Evolutionary conservation across 2,113 vertebrate species (phyloP).

Genomic region (Zapornia atra): DNA sequence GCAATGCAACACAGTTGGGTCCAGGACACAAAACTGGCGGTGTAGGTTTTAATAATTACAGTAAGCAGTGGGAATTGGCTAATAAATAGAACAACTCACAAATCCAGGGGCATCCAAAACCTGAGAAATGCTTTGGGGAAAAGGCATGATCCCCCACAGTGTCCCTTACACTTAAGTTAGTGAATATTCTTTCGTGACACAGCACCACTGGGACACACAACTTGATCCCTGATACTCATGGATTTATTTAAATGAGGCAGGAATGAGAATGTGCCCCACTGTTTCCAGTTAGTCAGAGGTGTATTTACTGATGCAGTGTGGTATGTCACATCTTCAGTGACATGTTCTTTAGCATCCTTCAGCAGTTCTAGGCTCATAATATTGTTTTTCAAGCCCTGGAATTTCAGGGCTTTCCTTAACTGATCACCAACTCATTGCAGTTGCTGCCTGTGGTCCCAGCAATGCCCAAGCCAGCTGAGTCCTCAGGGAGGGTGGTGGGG

Average conservation of each 20-base stretch:
- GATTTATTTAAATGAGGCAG: conserved; percentile 5
- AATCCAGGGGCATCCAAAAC: not conserved
- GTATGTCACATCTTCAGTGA: not conserved
- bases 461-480: not conserved
- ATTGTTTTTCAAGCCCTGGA: not conserved
- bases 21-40: not conserved
- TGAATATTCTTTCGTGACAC: not conserved
- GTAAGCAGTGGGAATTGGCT: not conserved
- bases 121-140: not conserved
- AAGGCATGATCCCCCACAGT: not conserved
- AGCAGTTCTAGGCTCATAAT: not conserved
- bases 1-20: not conserved
- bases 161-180: not conserved
- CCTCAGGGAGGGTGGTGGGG: not conserved
- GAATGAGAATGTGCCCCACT: not conserved
- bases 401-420: not conserved
- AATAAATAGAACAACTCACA: conserved; percentile 23
- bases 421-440: not conserved
- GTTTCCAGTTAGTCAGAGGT: not conserved
- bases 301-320: not conserved
- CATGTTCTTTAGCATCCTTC: not conserved
- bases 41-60: conserved; percentile 8
- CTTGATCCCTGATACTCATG: not conserved
- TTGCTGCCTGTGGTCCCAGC: not conserved
- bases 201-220: not conserved